These are phyloP conservation scores for Menura novaehollandiae DNA, from an alignment of 2,113 vertebrate species.

Conservation along the genomic window DNA sequence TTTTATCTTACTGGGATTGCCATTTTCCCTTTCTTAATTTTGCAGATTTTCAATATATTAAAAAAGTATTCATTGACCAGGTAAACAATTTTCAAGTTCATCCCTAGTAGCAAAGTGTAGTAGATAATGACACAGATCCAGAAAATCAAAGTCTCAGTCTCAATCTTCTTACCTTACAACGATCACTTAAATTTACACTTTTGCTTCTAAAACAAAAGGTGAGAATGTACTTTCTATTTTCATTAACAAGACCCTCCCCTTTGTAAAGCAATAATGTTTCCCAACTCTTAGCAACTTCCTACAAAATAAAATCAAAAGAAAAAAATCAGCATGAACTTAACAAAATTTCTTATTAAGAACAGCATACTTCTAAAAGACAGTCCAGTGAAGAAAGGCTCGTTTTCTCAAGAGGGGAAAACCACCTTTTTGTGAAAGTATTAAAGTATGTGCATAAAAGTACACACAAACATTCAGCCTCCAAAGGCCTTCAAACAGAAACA, in stretches of 20 bases:
- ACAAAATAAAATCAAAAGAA: not conserved
- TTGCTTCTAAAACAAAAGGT: not conserved
- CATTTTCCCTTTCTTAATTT: not conserved
- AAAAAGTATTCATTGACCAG: not conserved
- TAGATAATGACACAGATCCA: not conserved
- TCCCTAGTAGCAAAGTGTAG: not conserved
- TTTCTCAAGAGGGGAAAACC: not conserved
- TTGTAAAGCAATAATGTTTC: not conserved
- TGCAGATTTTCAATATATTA: not conserved
- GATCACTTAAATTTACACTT: not conserved
- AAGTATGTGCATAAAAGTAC: fast-evolving
- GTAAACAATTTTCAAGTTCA: not conserved
- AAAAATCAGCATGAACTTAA: not conserved
- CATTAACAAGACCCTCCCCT: not conserved
- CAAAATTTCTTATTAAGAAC: not conserved
- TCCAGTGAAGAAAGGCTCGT: not conserved
- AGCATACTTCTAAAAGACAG: not conserved
- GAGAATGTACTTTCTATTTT: not conserved
- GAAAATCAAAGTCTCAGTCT: not conserved
- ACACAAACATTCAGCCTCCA: not conserved
- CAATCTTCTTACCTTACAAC: not conserved
- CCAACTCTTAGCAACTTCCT: not conserved
- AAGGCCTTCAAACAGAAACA: not conserved
- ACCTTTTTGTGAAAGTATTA: not conserved
- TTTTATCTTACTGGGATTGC: not conserved